These are phyloP conservation scores for Perognathus longimembris DNA, from an alignment of 2,113 vertebrate genomes.

Conservation along the genomic window DNA sequence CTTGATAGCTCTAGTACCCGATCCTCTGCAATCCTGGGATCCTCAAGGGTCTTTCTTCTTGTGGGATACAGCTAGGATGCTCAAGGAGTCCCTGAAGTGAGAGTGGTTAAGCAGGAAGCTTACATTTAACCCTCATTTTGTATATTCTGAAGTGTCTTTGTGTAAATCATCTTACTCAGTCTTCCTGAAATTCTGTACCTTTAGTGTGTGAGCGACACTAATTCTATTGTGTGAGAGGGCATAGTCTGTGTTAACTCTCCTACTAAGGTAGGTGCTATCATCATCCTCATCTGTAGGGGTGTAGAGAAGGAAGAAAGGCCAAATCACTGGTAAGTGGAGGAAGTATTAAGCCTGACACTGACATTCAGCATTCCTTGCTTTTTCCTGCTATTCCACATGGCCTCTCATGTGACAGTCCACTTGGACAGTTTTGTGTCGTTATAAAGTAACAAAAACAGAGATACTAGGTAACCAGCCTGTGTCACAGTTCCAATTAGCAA, in stretches of 20 bases:
- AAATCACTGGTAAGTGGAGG: neutral
- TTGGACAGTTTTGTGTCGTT: neutral
- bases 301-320: neutral
- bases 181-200: neutral
- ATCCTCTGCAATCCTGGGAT: neutral
- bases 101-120: neutral
- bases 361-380: neutral
- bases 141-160: neutral
- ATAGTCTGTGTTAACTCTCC: neutral
- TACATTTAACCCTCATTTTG: neutral
- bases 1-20: no score
- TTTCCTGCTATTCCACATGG: neutral
- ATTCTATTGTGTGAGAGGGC: no score
- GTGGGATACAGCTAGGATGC: fast-evolving
- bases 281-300: neutral
- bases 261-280: no score
- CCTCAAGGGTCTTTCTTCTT: neutral
- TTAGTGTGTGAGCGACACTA: neutral
- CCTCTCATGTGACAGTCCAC: neutral
- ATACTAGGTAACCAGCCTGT: fast-evolving
- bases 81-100: neutral
- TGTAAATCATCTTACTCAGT: neutral
- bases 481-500: neutral
- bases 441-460: neutral
- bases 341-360: neutral